Base-by-base conservation (phyloP, 2,797 vertebrate genomes). In the Arrhamphus sclerolepis region DNA sequence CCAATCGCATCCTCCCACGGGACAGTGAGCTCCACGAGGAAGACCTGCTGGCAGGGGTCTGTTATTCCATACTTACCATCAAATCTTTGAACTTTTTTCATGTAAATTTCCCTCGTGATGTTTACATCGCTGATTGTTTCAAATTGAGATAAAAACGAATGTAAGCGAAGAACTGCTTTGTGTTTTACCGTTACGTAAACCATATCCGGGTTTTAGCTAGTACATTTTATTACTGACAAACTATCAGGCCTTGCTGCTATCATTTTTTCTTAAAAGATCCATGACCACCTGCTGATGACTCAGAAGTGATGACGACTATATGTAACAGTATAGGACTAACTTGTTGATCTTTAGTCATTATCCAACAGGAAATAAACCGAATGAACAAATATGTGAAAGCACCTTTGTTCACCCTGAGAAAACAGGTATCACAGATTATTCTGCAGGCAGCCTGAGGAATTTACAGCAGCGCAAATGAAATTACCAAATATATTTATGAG, bases 391-490 rank as follows among this genome's bases (percentile, higher is more conserved):
- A 39, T 46, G 57, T 72, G 46, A 72, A 62, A 24, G 52, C 17
- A 56, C 55, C 60, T 72, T 66, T 75, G 50, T 18, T 4, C 62
- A n/a, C 63, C 41, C 46, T 66, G 63, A 69, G 46, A 58, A 59
- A 54, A 47, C 62, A 67, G 58, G 66, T 48, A 51, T 63, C 56
- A 73, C 29, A 62, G 53, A 67, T 70, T 73, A 55, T 42, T 28
- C 48, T 62, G 58, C 24, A 17, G 26, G 63, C 19, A 58, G 22
- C 38, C 9, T 24, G 6, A n/a, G 5, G 13, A 55, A 56, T 38
- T 52, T 18, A n/a, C n/a, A n/a, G n/a, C n/a, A 54, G 46, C 75
- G 50, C 56, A 71, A 77, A 46, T 73, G 39, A 59, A 75, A 72
- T 47, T 70, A 66, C 31, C 31, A 11, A 56, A 55, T 56, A 44